phyloP scores from a whole-genome alignment of 2,113 vertebrate genomes.

The Loxodonta africana region DNA sequence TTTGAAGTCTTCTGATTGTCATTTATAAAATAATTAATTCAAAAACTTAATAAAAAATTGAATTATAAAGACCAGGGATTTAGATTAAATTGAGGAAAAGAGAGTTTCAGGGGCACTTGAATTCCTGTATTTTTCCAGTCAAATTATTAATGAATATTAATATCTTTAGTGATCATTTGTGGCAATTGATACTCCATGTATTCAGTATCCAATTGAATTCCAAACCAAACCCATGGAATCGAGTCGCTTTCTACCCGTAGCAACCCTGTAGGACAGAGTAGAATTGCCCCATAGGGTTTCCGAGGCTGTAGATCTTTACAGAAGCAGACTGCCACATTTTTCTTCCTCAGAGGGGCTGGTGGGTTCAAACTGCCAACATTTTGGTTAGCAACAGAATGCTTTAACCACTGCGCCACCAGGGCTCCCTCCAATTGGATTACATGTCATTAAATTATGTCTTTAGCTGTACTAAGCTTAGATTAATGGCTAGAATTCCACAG shows the following conservation, averaged over 20 bases:
- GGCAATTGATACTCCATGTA: slow-evolving; percentile 23
- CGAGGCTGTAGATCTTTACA: too few species aligned
- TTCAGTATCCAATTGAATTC: background rate
- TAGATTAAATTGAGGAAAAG: background rate
- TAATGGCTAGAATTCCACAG: slow-evolving; percentile 62
- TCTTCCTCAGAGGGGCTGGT: too few species aligned
- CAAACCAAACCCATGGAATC: too few species aligned
- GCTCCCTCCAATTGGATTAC: background rate
- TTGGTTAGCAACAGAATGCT: too few species aligned
- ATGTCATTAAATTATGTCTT: slow-evolving; percentile 54
- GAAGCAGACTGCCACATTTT: too few species aligned
- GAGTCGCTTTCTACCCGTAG: too few species aligned
- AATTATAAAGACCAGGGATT: background rate
- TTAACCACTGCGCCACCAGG: too few species aligned
- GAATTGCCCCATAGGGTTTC: too few species aligned
- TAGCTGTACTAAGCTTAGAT: slow-evolving; percentile 58
- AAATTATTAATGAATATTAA: slow-evolving; percentile 59
- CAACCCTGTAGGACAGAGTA: too few species aligned
- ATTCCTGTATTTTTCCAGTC: slow-evolving; percentile 18
- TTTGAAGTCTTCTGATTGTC: background rate
- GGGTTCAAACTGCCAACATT: too few species aligned
- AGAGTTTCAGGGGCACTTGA: background rate
- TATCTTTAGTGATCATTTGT: slow-evolving; percentile 40
- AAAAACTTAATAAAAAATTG: background rate
- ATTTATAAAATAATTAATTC: slow-evolving; percentile 1